These are phyloP conservation scores for Formica selysi DNA, from an alignment of 1,140 invertebrate genomes.

Conservation along the genomic window DNA sequence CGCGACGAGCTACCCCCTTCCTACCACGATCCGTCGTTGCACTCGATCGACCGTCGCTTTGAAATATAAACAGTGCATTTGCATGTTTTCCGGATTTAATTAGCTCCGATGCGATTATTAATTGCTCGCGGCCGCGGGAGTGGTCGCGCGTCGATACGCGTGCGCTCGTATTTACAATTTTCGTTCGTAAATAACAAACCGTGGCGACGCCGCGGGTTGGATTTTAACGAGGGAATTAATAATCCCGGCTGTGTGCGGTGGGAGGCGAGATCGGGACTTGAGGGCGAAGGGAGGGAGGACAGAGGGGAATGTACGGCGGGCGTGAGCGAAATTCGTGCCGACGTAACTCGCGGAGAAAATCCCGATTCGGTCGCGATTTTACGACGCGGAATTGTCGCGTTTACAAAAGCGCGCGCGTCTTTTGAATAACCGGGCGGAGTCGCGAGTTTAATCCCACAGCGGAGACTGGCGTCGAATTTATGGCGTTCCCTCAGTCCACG, in stretches of 20 bases:
- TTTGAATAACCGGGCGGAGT: background rate
- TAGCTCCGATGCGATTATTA: constrained; percentile 85
- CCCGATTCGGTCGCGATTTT: constrained; percentile 37
- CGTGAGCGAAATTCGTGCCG: constrained; percentile 47
- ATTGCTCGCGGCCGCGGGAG: constrained; percentile 79
- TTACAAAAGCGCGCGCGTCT: background rate
- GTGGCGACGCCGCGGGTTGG: constrained; percentile 75
- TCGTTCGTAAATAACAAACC: constrained; percentile 80
- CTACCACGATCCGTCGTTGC: constrained; percentile 58
- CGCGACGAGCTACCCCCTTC: constrained; percentile 62
- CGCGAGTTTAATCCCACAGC: background rate
- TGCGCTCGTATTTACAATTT: constrained; percentile 80
- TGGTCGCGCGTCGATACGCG: constrained; percentile 74
- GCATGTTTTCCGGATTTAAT: constrained; percentile 86
- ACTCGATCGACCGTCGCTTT: constrained; percentile 76
- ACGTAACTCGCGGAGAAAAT: constrained; percentile 24
- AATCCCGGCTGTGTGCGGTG: constrained; percentile 59
- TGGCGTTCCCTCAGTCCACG: background rate
- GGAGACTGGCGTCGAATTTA: constrained; percentile 10
- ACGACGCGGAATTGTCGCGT: constrained; percentile 18
- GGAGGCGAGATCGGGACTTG: constrained; percentile 35
- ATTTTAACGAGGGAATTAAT: constrained; percentile 80
- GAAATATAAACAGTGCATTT: constrained; percentile 84
- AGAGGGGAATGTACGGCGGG: background rate
- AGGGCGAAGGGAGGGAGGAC: background rate